phyloP scores from a whole-genome alignment of 2,888 invertebrate species.

The Pardosa pseudoannulata region DNA sequence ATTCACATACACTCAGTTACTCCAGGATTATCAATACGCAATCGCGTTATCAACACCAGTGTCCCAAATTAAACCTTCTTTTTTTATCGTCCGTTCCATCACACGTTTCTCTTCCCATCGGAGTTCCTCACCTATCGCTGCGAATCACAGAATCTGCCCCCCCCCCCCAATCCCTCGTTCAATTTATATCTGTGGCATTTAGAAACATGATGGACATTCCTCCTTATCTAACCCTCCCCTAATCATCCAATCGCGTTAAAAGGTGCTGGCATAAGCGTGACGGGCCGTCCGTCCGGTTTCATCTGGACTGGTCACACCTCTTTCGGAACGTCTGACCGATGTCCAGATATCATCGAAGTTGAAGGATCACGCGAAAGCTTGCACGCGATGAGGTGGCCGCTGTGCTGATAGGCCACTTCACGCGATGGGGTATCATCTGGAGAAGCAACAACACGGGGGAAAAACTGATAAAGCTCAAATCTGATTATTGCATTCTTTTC shows the following conservation, averaged over 20 bases:
- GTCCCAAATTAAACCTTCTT: background rate
- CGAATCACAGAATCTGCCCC: constrained; percentile 9
- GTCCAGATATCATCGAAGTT: constrained; percentile 60
- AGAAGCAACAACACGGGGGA: constrained; percentile 8
- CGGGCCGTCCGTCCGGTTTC: constrained; percentile 42
- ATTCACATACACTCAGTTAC: no score
- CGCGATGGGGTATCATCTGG: constrained; percentile 36
- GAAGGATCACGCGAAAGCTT: constrained; percentile 54
- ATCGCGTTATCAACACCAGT: background rate
- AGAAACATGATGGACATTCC: constrained; percentile 20
- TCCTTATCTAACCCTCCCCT: constrained; percentile 14
- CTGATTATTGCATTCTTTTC: background rate
- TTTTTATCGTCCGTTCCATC: background rate
- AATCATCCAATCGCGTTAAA: constrained; percentile 71
- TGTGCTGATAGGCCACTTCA: constrained; percentile 42
- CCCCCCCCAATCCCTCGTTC: background rate
- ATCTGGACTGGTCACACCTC: constrained; percentile 64
- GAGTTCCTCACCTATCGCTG: background rate
- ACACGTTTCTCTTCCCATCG: background rate
- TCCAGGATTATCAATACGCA: no score
- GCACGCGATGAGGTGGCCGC: constrained; percentile 44
- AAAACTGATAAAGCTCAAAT: constrained; percentile 12
- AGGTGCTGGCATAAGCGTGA: constrained; percentile 54
- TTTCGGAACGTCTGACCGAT: constrained; percentile 22
- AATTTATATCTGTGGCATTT: constrained; percentile 18